Conservation (phyloP, 2,888 invertebrate genomes). For the Frankliniella fusca region DNA sequence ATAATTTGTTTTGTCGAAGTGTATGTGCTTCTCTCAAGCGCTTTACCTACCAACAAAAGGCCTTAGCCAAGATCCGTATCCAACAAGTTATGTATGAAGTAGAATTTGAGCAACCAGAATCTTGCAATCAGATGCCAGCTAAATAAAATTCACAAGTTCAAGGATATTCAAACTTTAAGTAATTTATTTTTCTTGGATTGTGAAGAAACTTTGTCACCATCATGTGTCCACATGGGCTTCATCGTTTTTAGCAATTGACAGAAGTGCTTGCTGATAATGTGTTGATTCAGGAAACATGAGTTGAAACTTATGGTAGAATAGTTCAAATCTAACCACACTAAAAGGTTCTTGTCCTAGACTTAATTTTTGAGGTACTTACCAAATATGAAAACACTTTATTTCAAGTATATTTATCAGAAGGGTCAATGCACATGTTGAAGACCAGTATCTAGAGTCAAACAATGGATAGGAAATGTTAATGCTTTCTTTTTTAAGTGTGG, state of each 20-base stretch:
- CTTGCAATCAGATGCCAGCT: background rate
- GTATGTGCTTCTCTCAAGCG: conserved; percentile 35
- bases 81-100: conserved; percentile 36
- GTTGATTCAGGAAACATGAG: too few species aligned
- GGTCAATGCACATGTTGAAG: background rate
- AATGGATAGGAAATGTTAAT: background rate
- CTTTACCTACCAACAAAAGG: conserved; percentile 34
- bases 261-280: too few species aligned
- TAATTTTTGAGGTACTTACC: background rate
- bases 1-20: conserved; percentile 36
- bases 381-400: background rate
- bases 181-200: background rate
- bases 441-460: background rate
- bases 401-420: background rate
- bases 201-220: background rate
- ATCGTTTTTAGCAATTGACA: background rate
- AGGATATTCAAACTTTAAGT: background rate
- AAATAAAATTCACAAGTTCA: background rate
- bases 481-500: background rate
- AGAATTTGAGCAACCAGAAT: conserved; percentile 28
- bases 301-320: background rate
- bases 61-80: conserved; percentile 36
- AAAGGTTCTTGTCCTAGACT: background rate
- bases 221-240: background rate
- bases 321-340: background rate